A percentile compares a stretch with the other conserved stretches of the same genome.
phyloP scores from a whole-genome alignment of 2,888 invertebrate species.

The Drosophila limbata region DNA sequence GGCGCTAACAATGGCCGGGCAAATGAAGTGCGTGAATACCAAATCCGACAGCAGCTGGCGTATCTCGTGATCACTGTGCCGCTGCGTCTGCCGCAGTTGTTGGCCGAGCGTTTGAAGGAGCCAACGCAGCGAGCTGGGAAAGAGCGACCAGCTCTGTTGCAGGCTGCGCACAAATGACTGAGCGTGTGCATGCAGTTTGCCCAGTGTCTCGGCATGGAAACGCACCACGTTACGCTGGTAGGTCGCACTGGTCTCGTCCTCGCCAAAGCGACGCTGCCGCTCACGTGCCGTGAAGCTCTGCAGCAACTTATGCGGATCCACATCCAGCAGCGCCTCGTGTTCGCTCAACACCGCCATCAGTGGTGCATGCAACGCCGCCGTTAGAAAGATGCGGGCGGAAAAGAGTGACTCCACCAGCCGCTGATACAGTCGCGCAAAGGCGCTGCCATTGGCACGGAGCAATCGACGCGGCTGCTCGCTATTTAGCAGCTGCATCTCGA shows the following conservation, averaged over 20 bases:
- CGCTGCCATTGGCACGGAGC: slow-evolving; percentile 93
- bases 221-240: slow-evolving; percentile 91
- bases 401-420: slow-evolving; percentile 95
- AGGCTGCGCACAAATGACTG: slow-evolving; percentile 93
- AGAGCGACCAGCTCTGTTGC: slow-evolving; percentile 93
- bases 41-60: slow-evolving; percentile 94
- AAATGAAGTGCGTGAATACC: slow-evolving; percentile 96
- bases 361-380: slow-evolving; percentile 95
- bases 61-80: slow-evolving; percentile 83
- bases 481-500: slow-evolving; percentile 90
- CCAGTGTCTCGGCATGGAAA: slow-evolving; percentile 92
- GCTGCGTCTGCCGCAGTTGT: slow-evolving; percentile 87
- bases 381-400: slow-evolving; percentile 96
- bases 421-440: slow-evolving; percentile 94
- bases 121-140: slow-evolving; percentile 96
- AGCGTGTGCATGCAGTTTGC: slow-evolving; percentile 91
- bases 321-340: slow-evolving; percentile 95
- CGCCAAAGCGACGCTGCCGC: slow-evolving; percentile 88
- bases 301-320: slow-evolving; percentile 94
- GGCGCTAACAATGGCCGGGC: slow-evolving; percentile 98
- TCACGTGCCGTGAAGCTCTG: slow-evolving; percentile 80
- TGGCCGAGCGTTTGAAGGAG: slow-evolving; percentile 94
- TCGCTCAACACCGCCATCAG: slow-evolving; percentile 96
- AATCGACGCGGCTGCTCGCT: slow-evolving; percentile 91
- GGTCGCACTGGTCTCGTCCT: slow-evolving; percentile 90